phyloP scores from a whole-genome alignment of 2,888 invertebrate species.

The Gasteruption jaculator region DNA sequence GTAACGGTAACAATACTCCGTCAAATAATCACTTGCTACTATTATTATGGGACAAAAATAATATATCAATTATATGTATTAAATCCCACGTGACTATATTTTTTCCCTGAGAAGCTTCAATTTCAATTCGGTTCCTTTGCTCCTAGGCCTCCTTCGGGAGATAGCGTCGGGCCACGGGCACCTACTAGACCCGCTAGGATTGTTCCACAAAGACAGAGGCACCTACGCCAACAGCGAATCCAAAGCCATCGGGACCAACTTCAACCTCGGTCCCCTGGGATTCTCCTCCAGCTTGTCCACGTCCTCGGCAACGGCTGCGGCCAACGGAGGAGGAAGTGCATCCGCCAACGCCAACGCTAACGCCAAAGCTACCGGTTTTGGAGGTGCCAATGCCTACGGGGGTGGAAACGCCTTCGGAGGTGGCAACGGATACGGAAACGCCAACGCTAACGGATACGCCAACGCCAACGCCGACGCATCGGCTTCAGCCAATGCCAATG shows the following conservation, averaged over 20 bases:
- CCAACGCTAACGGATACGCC: constrained; percentile 14
- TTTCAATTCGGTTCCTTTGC: no score
- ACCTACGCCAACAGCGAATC: constrained; percentile 25
- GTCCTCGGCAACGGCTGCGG: constrained; percentile 30
- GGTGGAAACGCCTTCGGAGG: constrained; percentile 6
- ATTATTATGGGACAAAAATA: no score
- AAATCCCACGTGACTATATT: no score
- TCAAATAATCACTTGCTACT: no score
- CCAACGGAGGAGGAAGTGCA: constrained; percentile 24
- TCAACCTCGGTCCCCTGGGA: constrained; percentile 38
- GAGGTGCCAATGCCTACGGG: constrained; percentile 1
- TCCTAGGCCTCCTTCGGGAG: constrained; percentile 25
- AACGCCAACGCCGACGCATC: constrained; percentile 19
- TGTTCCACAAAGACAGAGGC: constrained; percentile 25
- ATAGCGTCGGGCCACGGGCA: constrained; percentile 8
- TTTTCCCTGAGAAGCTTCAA: no score
- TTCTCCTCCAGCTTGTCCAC: constrained; percentile 28
- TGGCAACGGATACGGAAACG: constrained; percentile 4
- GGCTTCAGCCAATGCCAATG: constrained; percentile 7
- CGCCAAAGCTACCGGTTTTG: constrained; percentile 19
- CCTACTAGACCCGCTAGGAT: constrained; percentile 38
- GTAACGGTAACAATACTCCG: no score
- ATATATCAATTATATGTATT: no score
- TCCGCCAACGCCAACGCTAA: constrained; percentile 22
- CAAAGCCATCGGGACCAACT: constrained; percentile 26